phyloP scores from a whole-genome alignment of 2,888 invertebrate species.

The Rotaria magnacalcarata region DNA sequence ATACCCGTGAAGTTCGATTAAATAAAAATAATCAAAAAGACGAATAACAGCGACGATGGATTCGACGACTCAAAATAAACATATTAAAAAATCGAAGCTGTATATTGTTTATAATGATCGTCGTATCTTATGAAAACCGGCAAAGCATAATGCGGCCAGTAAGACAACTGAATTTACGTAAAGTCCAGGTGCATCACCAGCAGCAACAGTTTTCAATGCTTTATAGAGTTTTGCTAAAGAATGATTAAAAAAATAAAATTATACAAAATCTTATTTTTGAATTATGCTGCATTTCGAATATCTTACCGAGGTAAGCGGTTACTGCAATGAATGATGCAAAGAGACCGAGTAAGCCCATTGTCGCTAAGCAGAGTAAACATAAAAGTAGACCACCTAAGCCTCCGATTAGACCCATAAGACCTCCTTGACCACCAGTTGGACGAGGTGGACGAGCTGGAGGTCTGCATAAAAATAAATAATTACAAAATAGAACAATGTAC shows the following conservation, averaged over 20 bases:
- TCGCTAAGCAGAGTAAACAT: slow-evolving; percentile 27
- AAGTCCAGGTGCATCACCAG: not conserved
- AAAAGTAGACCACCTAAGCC: not conserved
- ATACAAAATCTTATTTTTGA: not conserved
- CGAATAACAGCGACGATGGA: not conserved
- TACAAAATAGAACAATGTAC: no score
- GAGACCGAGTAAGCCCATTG: not conserved
- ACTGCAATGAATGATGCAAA: slow-evolving; percentile 9
- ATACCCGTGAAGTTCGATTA: not conserved
- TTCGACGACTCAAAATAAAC: slow-evolving; percentile 16
- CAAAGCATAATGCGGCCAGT: not conserved
- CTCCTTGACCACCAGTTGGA: not conserved
- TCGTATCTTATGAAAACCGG: not conserved
- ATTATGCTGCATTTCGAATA: not conserved
- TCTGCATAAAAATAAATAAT: not conserved
- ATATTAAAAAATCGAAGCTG: not conserved
- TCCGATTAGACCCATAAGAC: not conserved
- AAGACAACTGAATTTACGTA: not conserved
- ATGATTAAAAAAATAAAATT: not conserved
- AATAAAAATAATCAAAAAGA: slow-evolving; percentile 19
- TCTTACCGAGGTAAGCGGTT: slow-evolving; percentile 5
- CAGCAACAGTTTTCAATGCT: not conserved
- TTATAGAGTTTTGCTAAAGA: not conserved
- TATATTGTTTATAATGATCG: slow-evolving; percentile 19
- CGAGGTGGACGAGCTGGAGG: not conserved